Base-by-base conservation (phyloP, 1,140 invertebrate species). In the Hetaerina americana region DNA sequence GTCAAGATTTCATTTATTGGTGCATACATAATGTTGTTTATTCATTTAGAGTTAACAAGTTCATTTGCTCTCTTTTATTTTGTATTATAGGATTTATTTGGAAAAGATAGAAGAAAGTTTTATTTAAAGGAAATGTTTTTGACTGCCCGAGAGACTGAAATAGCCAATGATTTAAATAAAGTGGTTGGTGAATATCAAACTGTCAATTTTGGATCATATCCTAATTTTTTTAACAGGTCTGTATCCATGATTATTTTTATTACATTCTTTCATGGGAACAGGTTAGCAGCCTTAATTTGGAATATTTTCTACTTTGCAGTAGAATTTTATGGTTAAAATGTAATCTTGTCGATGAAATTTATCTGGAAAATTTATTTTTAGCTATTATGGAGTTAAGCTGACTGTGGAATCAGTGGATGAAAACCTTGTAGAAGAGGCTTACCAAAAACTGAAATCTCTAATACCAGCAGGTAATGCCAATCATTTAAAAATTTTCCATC, bases 161-260 rank as follows among this genome's bases (percentile, higher is more conserved):
- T 73, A 40, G 70, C 72, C 5, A 15, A 29, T 28, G n/a, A 26
- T 40, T 66, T 73, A 28, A 73, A 71, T 69, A 27, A 26, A 66
- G 28, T 73, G 26, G 72, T 73, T 31, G 29, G 25, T 25, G 27
- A 73, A 66, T 72, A 68, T 72, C 72, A 70, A 29, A 10, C 18
- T n/a, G 72, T 73, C 26, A 71, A 70, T 27, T 24, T 73, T 73
- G 72, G 72, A 25, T 73, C 72, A n/a, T 73, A 73, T 29, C 72
- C 72, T 15, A 31, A 71, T 49, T 29, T 71, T 40, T 31, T 40
- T 31, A 49, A 40, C 28, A 71, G 70, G 40, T 71, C 49, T 28
- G 5, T 28, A 28, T 1, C 10, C 15, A 57, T 57, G 10, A n/a
- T n/a, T n/a, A n/a, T n/a, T n/a, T n/a, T n/a, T n/a, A n/a, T n/a